phyloP scores from a whole-genome alignment of 2,797 vertebrate genomes.

The Saxicola maurus region DNA sequence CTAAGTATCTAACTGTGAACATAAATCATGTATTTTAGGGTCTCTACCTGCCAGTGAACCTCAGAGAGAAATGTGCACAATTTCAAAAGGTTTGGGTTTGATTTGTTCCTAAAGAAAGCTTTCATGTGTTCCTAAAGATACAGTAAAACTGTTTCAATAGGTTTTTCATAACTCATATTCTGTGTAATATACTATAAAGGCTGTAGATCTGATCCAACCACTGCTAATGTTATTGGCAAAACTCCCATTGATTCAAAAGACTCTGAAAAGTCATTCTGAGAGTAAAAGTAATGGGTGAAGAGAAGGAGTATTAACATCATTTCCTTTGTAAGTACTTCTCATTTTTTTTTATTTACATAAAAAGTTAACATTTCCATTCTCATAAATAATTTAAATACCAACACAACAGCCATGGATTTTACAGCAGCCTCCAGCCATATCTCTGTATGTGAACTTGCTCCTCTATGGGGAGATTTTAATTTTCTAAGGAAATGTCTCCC shows the following conservation, averaged over 20 bases:
- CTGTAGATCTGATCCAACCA: neutral
- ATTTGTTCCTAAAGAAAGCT: neutral
- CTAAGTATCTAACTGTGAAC: neutral
- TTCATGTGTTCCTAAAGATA: neutral
- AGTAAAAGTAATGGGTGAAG: neutral
- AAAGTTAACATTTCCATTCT: neutral
- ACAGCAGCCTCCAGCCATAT: neutral
- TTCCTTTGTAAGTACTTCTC: neutral
- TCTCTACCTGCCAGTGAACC: neutral
- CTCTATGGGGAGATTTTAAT: neutral
- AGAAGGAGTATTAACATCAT: neutral
- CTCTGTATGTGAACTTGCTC: neutral
- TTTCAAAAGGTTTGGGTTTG: neutral
- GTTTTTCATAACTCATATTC: neutral
- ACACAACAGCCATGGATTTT: neutral
- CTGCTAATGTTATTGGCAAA: neutral
- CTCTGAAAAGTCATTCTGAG: neutral
- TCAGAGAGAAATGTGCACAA: neutral
- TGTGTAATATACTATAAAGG: neutral
- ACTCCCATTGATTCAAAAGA: neutral
- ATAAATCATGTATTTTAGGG: neutral
- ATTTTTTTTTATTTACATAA: neutral
- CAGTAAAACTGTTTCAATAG: neutral
- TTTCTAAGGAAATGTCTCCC: neutral
- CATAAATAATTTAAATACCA: neutral